These are phyloP conservation scores for Erpetoichthys calabaricus DNA, from an alignment of 2,797 vertebrate species.

Conservation along the genomic window DNA sequence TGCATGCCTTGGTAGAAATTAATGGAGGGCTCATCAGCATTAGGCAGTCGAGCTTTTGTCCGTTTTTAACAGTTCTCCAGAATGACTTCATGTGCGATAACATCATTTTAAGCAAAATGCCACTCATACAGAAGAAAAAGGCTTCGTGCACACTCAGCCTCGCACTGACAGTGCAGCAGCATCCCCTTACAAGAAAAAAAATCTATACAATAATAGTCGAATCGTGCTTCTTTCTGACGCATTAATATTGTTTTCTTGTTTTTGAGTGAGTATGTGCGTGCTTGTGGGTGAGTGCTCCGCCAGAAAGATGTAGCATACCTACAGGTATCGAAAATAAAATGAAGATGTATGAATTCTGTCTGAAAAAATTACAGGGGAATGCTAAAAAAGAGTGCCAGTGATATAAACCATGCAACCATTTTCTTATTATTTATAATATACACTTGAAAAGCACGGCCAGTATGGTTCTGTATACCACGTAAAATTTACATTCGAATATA, in stretches of 20 bases:
- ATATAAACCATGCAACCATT: not conserved
- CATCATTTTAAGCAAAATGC: not conserved
- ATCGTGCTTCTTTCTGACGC: too few species aligned
- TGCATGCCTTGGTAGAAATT: constrained; percentile 35
- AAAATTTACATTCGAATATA: too few species aligned
- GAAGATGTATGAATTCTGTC: not conserved
- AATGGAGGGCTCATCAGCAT: constrained; percentile 23
- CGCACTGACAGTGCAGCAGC: too few species aligned
- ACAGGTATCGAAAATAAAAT: not conserved
- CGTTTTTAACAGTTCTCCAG: constrained; percentile 34
- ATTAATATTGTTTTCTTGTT: not conserved
- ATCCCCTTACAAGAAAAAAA: too few species aligned
- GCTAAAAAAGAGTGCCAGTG: not conserved
- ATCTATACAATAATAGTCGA: too few species aligned
- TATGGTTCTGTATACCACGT: too few species aligned
- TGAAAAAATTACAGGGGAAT: not conserved
- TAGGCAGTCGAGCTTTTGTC: constrained; percentile 26
- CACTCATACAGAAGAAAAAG: too few species aligned
- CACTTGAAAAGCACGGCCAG: not conserved
- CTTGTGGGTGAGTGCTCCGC: too few species aligned
- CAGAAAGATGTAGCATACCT: not conserved
- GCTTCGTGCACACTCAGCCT: too few species aligned
- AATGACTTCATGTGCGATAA: constrained; percentile 30
- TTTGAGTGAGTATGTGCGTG: not conserved
- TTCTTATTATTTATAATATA: not conserved